phyloP scores from a whole-genome alignment of 2,888 invertebrate species.

The Hirtodrosophila trivittata region DNA sequence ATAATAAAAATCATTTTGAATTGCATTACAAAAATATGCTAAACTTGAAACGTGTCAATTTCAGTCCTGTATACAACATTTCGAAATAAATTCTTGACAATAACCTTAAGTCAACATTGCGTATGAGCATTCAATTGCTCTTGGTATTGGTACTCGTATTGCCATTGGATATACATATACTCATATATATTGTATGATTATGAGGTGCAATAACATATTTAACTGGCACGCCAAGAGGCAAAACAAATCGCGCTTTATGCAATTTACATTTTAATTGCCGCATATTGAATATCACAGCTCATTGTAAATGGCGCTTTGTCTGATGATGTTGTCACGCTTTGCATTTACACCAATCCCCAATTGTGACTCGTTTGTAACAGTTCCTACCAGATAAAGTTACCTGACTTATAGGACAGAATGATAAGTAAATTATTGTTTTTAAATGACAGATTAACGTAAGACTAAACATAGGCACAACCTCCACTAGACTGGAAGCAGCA shows the following conservation, averaged over 20 bases:
- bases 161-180: constrained; percentile 1
- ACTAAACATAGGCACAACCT: too few species aligned
- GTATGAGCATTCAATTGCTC: constrained; percentile 51
- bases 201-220: constrained; percentile 51
- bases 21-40: constrained; percentile 59
- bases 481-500: too few species aligned
- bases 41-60: constrained; percentile 66
- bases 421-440: too few species aligned
- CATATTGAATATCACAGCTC: constrained; percentile 53
- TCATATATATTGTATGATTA: constrained; percentile 26
- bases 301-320: constrained; percentile 50
- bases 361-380: constrained; percentile 21
- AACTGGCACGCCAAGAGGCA: constrained; percentile 51
- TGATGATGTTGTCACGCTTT: constrained; percentile 59
- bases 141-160: constrained; percentile 7
- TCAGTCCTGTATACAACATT: constrained; percentile 24
- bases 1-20: constrained; percentile 40
- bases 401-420: constrained; percentile 39
- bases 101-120: constrained; percentile 69
- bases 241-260: constrained; percentile 59
- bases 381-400: constrained; percentile 23
- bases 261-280: constrained; percentile 77
- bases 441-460: too few species aligned
- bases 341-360: constrained; percentile 28
- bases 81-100: constrained; percentile 48